Base-by-base conservation (phyloP, 2,113 vertebrate genomes). In the Platanista minor region DNA sequence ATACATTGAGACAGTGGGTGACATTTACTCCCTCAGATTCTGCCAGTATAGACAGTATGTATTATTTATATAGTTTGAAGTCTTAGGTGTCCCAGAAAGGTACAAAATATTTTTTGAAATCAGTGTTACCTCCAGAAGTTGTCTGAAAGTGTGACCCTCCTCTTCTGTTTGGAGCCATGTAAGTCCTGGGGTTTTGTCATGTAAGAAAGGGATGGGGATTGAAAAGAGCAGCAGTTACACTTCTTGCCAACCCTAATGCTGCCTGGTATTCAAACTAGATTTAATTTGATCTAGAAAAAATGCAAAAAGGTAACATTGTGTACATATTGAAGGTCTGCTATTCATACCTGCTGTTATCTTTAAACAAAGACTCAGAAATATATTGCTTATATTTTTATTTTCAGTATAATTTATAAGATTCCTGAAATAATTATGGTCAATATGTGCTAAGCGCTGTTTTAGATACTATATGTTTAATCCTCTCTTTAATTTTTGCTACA, bases 1-100 rank as follows among this genome's bases (percentile, higher is more conserved):
- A 96, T 96, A 97, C 94, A 94, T 92, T 96, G 93, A 93, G 94
- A 80, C 90, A 97, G 90, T 83, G 96, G 83, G 41, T 89, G 92
- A 91, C 67, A 67, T 94, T 93, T 95, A 95, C 72, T 82, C 62
- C n/a, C 59, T 96, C 57, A 88, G 46, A 94, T 61, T 94, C 61
- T 86, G 74, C 82, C 61, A 43, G 74, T 89, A 21, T 49, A 81
- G 66, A 91, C 0, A 87, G 15, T 72, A 86, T 72, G n/a, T 64
- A 54, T 62, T 86, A 77, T 31, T 92, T 81, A 86, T 49, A 66
- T 72, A 94, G 83, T 96, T 82, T 75, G 82, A 91, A 31, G 66
- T 61, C 49, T 93, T 91, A 49, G 82, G 46, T 94, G 61, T 86
- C 31, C 43, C 41, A 41, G 61, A 88, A 94, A 97, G 21, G 41